Base-by-base conservation (phyloP, 2,113 vertebrate genomes). In the Brienomyrus brachyistius region DNA sequence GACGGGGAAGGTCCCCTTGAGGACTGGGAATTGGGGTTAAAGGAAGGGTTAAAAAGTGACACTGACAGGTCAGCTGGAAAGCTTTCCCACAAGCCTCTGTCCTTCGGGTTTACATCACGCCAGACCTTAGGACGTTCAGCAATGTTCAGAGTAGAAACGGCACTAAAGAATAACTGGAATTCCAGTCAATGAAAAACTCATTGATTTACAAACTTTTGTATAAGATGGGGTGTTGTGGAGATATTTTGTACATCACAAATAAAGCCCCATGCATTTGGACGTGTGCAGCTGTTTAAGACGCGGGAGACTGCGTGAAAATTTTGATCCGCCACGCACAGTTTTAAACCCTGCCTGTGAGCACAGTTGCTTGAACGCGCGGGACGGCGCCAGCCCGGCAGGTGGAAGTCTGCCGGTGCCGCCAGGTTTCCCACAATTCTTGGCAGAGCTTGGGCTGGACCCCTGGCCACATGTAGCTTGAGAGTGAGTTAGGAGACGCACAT, bases 11-110 rank as follows among this genome's bases (percentile, higher is more conserved):
- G 17, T 15, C 52, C 80, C n/a, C 89, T 40, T 11, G 52, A 27
- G 52, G 80, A 43, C 52, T 23, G 27, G 47, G n/a, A n/a, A 7
- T 15, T 17, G 7, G 45, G 43, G 52, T 56, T 27, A 43, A 74
- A 80, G 43, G 27, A 47, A 62, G 88, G 88, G 62, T 88, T 40
- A 88, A 80, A 88, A 80, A 43, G 11, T 77, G 47, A 77, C n/a
- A 88, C 52, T 47, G 62, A 7, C 17, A 51, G 88, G 88, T 52
- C 88, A 88, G 17, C 66, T 40, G 48, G 47, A 70, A 52, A 51
- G n/a, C 48, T n/a, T 66, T 31, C 48, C 47, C 62, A 77, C 31
- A 77, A 77, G 70, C 13, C 62, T 17, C 43, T 35, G 11, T 15
- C 9, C n/a, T 13, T 48, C 11, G 23, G 23, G 27, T 48, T 35